A percentile compares a stretch with the other conserved stretches of the same genome.
These are phyloP conservation scores for Poecilus cupreus DNA, from an alignment of 2,888 invertebrate species.

Conservation along the genomic window DNA sequence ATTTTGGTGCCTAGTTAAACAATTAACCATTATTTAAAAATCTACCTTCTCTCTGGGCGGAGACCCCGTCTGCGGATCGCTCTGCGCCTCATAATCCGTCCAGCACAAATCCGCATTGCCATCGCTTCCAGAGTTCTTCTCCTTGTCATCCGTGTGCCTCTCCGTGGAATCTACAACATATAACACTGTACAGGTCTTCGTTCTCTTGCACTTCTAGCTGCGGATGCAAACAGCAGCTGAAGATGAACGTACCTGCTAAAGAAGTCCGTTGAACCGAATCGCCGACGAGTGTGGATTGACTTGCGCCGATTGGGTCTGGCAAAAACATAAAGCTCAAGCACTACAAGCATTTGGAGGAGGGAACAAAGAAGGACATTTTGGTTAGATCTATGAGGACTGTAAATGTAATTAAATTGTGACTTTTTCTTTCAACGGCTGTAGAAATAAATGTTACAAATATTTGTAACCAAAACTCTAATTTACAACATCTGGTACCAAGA, in stretches of 20 bases:
- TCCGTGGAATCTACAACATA: constrained; percentile 63
- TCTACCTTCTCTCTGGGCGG: constrained; percentile 75
- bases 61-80: constrained; percentile 77
- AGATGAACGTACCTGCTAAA: constrained; percentile 25
- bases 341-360: constrained; percentile 26
- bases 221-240: neutral
- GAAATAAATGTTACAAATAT: too few species aligned
- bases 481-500: too few species aligned
- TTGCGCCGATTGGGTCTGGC: constrained; percentile 54
- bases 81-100: constrained; percentile 82
- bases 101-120: constrained; percentile 74
- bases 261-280: constrained; percentile 34
- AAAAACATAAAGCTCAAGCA: constrained; percentile 59
- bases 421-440: too few species aligned
- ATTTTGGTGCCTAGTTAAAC: constrained; percentile 56
- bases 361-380: too few species aligned
- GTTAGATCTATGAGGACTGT: too few species aligned
- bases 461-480: too few species aligned
- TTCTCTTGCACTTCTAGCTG: neutral
- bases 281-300: constrained; percentile 51
- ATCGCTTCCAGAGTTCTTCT: constrained; percentile 75
- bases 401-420: too few species aligned
- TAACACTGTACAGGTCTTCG: neutral
- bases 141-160: constrained; percentile 66
- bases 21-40: too few species aligned